Conservation (phyloP, 2,797 vertebrate species). For the Neosalanx taihuensis region DNA sequence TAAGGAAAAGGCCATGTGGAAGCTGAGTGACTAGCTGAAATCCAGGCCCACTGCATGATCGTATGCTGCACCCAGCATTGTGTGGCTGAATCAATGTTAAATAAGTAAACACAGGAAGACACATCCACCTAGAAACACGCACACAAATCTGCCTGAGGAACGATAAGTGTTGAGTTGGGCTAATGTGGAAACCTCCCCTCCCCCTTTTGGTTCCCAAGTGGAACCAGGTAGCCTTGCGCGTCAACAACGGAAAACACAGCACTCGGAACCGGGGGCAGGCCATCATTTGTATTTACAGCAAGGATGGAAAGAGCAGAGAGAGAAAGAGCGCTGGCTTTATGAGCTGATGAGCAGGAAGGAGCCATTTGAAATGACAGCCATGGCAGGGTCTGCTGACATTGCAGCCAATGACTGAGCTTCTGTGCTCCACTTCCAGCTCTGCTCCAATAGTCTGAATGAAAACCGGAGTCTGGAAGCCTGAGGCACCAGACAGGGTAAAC, state of each 20-base stretch:
- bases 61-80: too few relatives aligned
- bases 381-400: slow-evolving; percentile 7
- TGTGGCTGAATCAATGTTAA: too few relatives aligned
- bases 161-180: too few relatives aligned
- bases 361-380: slow-evolving; percentile 2
- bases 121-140: too few relatives aligned
- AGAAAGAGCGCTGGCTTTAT: neutral
- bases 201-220: neutral
- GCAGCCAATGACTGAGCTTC: slow-evolving; percentile 7
- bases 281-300: neutral
- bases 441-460: neutral
- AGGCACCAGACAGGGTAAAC: neutral
- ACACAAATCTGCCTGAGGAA: too few relatives aligned
- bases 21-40: too few relatives aligned
- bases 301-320: neutral
- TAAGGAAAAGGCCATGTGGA: too few relatives aligned
- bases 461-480: neutral
- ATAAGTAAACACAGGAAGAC: too few relatives aligned
- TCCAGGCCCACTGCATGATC: too few relatives aligned
- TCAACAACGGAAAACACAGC: neutral
- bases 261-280: neutral
- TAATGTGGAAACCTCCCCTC: too few relatives aligned
- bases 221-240: neutral
- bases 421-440: neutral
- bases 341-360: neutral